Percentiles rank a stretch among this genome's conserved stretches.
These are phyloP conservation scores for Chlorodrepanis virens DNA, from an alignment of 2,113 vertebrate genomes.

Conservation along the genomic window DNA sequence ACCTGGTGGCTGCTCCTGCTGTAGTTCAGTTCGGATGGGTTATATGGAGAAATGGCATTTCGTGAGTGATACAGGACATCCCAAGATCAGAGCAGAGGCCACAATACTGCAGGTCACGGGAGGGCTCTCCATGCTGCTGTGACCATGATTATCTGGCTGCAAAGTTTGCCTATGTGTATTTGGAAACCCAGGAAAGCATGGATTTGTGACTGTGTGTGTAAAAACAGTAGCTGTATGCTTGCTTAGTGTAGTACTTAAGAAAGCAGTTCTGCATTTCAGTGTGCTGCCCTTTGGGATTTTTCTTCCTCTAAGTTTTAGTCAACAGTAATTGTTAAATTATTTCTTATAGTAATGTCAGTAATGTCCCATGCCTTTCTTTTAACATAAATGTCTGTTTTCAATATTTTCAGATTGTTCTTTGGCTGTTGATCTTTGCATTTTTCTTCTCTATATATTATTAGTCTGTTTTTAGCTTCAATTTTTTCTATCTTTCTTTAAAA, in stretches of 20 bases:
- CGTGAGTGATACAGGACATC: fast-evolving
- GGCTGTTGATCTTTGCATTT: not conserved
- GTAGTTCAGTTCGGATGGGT: not conserved
- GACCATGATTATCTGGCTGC: not conserved
- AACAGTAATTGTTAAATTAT: not conserved
- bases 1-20: not conserved
- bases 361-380: not conserved
- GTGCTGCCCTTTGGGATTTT: not conserved
- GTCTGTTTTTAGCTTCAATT: not conserved
- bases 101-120: not conserved
- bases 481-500: slow-evolving; percentile 7
- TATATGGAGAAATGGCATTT: not conserved
- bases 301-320: not conserved
- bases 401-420: not conserved
- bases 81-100: not conserved
- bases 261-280: not conserved
- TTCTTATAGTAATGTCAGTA: not conserved
- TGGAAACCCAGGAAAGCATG: not conserved
- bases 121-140: not conserved
- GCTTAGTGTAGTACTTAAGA: not conserved
- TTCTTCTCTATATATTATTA: not conserved
- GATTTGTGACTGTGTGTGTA: not conserved
- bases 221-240: not conserved
- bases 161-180: not conserved
- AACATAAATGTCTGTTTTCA: not conserved